A percentile compares a stretch with the other conserved stretches of the same genome.
Conservation (phyloP, 2,888 invertebrate genomes). For the Caenorhabditis virilis region DNA sequence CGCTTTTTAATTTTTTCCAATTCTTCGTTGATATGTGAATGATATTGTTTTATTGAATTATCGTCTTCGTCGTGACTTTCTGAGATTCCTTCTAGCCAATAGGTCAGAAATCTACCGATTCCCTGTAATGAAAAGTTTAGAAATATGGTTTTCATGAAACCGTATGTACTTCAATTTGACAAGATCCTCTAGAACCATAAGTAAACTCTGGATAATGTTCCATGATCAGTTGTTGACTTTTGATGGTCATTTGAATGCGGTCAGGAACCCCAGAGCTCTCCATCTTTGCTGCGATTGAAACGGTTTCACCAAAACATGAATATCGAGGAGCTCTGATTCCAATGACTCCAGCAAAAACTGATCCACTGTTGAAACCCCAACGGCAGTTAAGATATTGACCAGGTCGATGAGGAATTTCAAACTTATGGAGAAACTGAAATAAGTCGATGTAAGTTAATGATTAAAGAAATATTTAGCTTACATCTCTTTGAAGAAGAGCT, state of each 20-base stretch:
- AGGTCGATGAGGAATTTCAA: constrained; percentile 64
- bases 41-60: not conserved
- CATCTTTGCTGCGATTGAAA: constrained; percentile 66
- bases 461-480: constrained; percentile 12
- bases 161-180: constrained; percentile 42
- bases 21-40: constrained; percentile 1
- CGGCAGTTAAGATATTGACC: constrained; percentile 63
- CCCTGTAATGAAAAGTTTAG: constrained; percentile 43
- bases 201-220: constrained; percentile 59
- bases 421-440: constrained; percentile 59
- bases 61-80: constrained; percentile 8
- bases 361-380: constrained; percentile 67
- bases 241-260: constrained; percentile 62
- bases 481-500: constrained; percentile 63
- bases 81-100: constrained; percentile 60
- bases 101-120: constrained; percentile 58
- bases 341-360: constrained; percentile 66
- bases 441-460: not conserved
- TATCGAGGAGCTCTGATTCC: constrained; percentile 65
- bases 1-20: constrained; percentile 1
- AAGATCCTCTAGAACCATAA: constrained; percentile 23
- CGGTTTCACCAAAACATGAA: constrained; percentile 66
- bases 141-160: not conserved
- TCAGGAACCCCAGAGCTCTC: constrained; percentile 63
- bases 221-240: constrained; percentile 54